phyloP scores from a whole-genome alignment of 2,888 invertebrate species.

The Nudaria mundana region DNA sequence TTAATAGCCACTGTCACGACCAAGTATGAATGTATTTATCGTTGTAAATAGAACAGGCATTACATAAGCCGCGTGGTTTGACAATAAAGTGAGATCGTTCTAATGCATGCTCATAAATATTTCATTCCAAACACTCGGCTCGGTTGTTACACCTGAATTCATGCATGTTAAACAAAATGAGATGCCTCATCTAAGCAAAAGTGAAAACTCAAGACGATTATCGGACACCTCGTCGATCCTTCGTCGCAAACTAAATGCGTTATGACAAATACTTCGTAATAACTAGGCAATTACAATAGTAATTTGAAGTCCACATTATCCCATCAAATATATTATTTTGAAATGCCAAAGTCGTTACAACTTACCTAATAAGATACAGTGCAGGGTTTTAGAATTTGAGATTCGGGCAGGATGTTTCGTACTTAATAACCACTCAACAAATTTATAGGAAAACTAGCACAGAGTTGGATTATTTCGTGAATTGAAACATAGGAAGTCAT shows the following conservation, averaged over 20 bases:
- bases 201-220: slow-evolving; percentile 41
- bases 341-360: too few relatives aligned
- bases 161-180: slow-evolving; percentile 49
- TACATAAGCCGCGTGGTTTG: slow-evolving; percentile 32
- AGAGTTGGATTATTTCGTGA: too few relatives aligned
- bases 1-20: slow-evolving; percentile 9
- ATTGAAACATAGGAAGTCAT: too few relatives aligned
- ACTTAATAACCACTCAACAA: too few relatives aligned
- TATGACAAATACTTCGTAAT: slow-evolving; percentile 2
- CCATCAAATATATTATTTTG: too few relatives aligned
- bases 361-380: too few relatives aligned
- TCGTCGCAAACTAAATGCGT: slow-evolving; percentile 6
- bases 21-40: slow-evolving; percentile 10
- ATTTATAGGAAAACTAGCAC: too few relatives aligned
- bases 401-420: too few relatives aligned
- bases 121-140: slow-evolving; percentile 44
- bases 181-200: slow-evolving; percentile 43
- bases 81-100: slow-evolving; percentile 51
- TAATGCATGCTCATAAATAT: slow-evolving; percentile 54
- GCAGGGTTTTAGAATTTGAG: too few relatives aligned
- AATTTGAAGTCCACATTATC: not conserved
- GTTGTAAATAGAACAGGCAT: slow-evolving; percentile 22
- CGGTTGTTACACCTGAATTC: slow-evolving; percentile 72
- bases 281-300: too few relatives aligned
- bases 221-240: slow-evolving; percentile 4